Percentiles rank a stretch among this genome's conserved stretches.
phyloP scores from a whole-genome alignment of 2,797 vertebrate species.

The Neoniphon sammara region DNA sequence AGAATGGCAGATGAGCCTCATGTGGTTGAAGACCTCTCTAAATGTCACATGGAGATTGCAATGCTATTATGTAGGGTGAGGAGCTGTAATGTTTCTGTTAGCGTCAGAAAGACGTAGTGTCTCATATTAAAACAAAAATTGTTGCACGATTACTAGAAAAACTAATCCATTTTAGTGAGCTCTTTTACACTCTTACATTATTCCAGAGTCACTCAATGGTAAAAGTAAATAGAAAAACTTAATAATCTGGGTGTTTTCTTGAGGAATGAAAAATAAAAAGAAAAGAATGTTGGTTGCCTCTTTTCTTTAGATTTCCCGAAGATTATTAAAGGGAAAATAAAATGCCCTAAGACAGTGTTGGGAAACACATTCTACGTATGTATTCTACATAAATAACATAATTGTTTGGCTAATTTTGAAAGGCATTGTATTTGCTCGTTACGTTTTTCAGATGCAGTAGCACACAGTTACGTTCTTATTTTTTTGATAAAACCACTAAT shows the following conservation, averaged over 20 bases:
- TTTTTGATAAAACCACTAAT: neutral
- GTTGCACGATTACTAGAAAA: conserved; percentile 19
- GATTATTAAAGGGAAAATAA: conserved; percentile 56
- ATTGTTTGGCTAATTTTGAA: conserved; percentile 62
- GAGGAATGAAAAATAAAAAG: conserved; percentile 41
- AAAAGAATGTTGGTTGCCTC: conserved; percentile 10
- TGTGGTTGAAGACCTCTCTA: conserved; percentile 23
- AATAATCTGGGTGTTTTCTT: conserved; percentile 8
- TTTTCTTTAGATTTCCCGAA: conserved; percentile 24
- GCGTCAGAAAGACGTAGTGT: neutral
- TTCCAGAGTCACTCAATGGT: conserved; percentile 37
- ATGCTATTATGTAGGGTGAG: neutral
- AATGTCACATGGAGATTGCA: neutral
- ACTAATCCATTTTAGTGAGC: conserved; percentile 18
- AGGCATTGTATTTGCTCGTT: conserved; percentile 64
- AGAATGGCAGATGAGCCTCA: neutral
- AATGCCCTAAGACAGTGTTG: conserved; percentile 47
- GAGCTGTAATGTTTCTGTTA: conserved; percentile 5
- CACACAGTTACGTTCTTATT: conserved; percentile 21
- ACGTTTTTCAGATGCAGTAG: conserved; percentile 37
- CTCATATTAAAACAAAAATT: conserved; percentile 1
- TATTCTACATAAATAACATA: conserved; percentile 49
- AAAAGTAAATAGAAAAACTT: conserved; percentile 10
- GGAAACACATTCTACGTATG: conserved; percentile 50
- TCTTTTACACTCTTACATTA: conserved; percentile 8